These are phyloP conservation scores for Hymenopus coronatus DNA, from an alignment of 2,888 invertebrate genomes.

Conservation along the genomic window DNA sequence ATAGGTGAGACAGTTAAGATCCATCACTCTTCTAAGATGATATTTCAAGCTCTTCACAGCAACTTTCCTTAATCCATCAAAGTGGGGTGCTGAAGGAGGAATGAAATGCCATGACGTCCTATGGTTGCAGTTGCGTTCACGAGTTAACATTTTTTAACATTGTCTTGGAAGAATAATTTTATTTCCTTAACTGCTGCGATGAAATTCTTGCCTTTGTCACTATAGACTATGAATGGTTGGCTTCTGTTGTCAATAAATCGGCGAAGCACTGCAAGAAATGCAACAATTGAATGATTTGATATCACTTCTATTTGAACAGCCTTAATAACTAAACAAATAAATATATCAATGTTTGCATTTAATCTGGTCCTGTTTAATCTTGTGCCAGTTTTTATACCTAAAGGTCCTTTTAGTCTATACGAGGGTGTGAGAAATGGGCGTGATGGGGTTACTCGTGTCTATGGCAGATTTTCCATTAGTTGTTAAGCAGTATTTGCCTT, in stretches of 20 bases:
- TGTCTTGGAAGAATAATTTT: too few relatives aligned
- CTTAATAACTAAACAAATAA: conserved; percentile 33
- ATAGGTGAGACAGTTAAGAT: conserved; percentile 37
- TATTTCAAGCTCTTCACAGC: conserved; percentile 42
- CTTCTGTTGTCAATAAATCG: conserved; percentile 24
- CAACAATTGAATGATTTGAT: conserved; percentile 23
- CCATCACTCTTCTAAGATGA: conserved; percentile 39
- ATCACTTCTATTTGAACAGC: conserved; percentile 34
- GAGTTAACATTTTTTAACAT: too few relatives aligned
- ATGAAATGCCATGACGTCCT: conserved; percentile 42
- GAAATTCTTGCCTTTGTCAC: too few relatives aligned
- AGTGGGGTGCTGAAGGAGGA: conserved; percentile 41
- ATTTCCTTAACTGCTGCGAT: too few relatives aligned
- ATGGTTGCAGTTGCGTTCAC: conserved; percentile 1
- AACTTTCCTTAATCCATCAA: conserved; percentile 43
- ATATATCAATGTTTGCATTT: conserved; percentile 12
- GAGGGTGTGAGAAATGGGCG: not conserved
- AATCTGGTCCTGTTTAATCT: not conserved
- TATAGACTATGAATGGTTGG: too few relatives aligned
- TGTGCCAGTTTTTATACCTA: not conserved
- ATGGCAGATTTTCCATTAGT: too few relatives aligned
- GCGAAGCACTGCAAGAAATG: conserved; percentile 8
- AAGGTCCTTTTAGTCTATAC: not conserved
- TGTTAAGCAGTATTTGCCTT: too few relatives aligned
- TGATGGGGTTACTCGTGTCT: too few relatives aligned